phyloP scores from a whole-genome alignment of 2,888 invertebrate genomes.

The Ophion slaviceki region DNA sequence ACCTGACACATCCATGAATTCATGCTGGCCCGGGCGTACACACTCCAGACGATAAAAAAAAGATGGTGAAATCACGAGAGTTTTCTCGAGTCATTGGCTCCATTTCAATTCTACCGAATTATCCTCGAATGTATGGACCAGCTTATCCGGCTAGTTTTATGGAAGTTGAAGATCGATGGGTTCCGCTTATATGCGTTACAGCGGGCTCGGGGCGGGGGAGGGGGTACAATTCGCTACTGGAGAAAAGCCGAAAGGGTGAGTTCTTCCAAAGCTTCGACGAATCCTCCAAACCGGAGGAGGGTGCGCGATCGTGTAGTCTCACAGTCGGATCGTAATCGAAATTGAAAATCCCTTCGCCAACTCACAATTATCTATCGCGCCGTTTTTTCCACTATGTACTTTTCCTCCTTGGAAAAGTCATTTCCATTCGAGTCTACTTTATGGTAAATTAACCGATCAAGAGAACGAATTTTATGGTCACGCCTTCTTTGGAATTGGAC shows the following conservation, averaged over 20 bases:
- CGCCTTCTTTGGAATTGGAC: slow-evolving; percentile 4
- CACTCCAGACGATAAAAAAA: slow-evolving; percentile 43
- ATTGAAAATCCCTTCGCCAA: slow-evolving; percentile 61
- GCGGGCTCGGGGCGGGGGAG: slow-evolving; percentile 26
- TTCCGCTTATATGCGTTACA: slow-evolving; percentile 42
- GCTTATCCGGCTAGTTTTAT: slow-evolving; percentile 68
- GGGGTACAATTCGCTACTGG: slow-evolving; percentile 41
- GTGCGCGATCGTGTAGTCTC: slow-evolving; percentile 19
- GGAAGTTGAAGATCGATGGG: slow-evolving; percentile 66
- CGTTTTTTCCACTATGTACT: slow-evolving; percentile 24
- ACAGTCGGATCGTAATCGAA: slow-evolving; percentile 54
- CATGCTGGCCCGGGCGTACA: slow-evolving; percentile 21
- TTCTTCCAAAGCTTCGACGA: slow-evolving; percentile 55
- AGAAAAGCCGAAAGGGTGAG: slow-evolving; percentile 34
- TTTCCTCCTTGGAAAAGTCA: slow-evolving; percentile 26
- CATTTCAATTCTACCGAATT: slow-evolving; percentile 67
- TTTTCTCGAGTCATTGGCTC: slow-evolving; percentile 68
- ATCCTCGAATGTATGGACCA: slow-evolving; percentile 66
- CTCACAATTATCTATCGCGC: slow-evolving; percentile 55
- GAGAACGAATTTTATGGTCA: slow-evolving; percentile 34
- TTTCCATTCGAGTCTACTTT: slow-evolving; percentile 41
- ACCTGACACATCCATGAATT: slow-evolving; percentile 55
- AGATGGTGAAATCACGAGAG: slow-evolving; percentile 48
- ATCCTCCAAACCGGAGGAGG: slow-evolving; percentile 12
- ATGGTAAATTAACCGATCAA: slow-evolving; percentile 30